phyloP scores from a whole-genome alignment of 2,888 invertebrate genomes.

The Lucinisca nassula region DNA sequence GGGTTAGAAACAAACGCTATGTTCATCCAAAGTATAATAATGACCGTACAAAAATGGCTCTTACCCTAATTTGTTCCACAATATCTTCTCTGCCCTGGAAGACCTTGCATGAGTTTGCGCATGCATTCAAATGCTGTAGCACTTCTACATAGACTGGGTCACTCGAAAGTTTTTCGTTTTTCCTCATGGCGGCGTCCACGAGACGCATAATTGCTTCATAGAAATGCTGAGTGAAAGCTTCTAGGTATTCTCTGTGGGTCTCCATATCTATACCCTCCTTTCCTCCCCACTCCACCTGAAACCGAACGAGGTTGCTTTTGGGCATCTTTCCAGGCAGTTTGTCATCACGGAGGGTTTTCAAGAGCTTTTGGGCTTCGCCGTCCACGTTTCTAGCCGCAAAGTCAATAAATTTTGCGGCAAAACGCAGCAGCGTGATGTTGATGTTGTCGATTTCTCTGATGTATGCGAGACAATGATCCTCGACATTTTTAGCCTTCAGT shows the following conservation, averaged over 20 bases:
- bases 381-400: conserved; percentile 93
- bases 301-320: conserved; percentile 79
- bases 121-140: conserved; percentile 96
- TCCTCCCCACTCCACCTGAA: conserved; percentile 98
- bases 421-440: conserved; percentile 95
- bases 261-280: conserved; percentile 95
- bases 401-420: conserved; percentile 97
- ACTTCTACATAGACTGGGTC: conserved; percentile 85
- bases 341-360: conserved; percentile 96
- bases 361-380: conserved; percentile 96
- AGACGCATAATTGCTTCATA: conserved; percentile 93
- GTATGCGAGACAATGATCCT: conserved; percentile 98
- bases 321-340: conserved; percentile 91
- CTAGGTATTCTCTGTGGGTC: conserved; percentile 96
- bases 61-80: conserved; percentile 88
- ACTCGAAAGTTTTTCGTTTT: conserved; percentile 96
- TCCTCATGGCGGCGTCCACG: conserved; percentile 98
- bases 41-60: background rate
- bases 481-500: conserved; percentile 96
- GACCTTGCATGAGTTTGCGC: conserved; percentile 95
- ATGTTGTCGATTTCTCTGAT: conserved; percentile 98
- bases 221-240: conserved; percentile 96
- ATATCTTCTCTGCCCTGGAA: conserved; percentile 98
- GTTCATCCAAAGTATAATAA: too few species aligned
- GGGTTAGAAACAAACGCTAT: too few species aligned